Evolutionary conservation across 2,888 invertebrate species (phyloP).

Genomic region (Philopedon plagiatum): DNA sequence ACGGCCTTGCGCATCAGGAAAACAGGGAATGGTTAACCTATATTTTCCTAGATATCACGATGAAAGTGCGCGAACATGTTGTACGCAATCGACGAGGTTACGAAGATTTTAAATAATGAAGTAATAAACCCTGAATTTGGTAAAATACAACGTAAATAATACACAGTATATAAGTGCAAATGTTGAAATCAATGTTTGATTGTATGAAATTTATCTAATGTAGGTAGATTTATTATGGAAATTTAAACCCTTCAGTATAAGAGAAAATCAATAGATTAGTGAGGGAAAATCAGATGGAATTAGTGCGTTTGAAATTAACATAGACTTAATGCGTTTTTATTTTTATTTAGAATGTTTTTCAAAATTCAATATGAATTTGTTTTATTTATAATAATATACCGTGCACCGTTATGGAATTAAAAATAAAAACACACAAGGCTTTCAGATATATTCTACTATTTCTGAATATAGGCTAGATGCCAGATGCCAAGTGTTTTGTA

Average conservation of each 20-base stretch:
- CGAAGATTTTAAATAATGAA: neutral
- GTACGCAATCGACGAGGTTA: neutral
- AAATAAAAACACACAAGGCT: too few species aligned
- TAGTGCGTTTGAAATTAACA: neutral
- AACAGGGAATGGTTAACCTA: slow-evolving; percentile 18
- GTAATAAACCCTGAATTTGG: slow-evolving; percentile 1
- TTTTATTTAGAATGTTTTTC: too few species aligned
- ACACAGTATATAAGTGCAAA: neutral
- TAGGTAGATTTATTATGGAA: neutral
- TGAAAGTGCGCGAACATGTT: slow-evolving; percentile 19
- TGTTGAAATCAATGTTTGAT: neutral
- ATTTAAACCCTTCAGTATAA: neutral
- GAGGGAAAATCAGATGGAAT: neutral
- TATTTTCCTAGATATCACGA: neutral
- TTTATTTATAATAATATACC: too few species aligned
- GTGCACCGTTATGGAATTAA: too few species aligned
- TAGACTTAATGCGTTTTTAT: too few species aligned
- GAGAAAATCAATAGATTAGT: neutral
- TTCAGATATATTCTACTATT: too few species aligned
- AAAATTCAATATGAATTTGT: too few species aligned
- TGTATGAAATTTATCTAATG: neutral
- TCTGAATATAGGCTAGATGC: too few species aligned
- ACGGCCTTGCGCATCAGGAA: slow-evolving; percentile 12
- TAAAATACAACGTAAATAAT: neutral
- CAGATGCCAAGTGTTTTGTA: too few species aligned